Evolutionary conservation across 2,888 invertebrate species (phyloP), one percentile per base, ranked within the genome.

Genomic region (Diadegma fenestrale): DNA sequence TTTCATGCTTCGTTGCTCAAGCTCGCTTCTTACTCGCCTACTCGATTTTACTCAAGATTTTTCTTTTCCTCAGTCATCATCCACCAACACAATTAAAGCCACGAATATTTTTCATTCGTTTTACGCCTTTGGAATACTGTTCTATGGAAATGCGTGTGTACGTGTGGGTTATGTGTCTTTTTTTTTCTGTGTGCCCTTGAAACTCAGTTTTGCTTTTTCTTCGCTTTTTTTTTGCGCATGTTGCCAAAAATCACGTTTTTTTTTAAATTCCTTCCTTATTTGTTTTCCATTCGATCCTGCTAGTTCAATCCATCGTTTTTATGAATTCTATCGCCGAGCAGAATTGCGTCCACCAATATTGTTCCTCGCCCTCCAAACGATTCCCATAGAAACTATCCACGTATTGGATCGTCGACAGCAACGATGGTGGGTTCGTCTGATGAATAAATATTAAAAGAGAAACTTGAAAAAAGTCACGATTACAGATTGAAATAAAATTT

Each of bases 311-410:
- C 98, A 99, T 98, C 80, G 98, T 99, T 95, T 99, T 99, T 92
- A 99, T 99, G 95, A 98, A 99, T 94, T 99, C 99, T 77, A 99
- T 98, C 69, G 98, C 98, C 0, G 99, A 97, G 92, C 98, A 97
- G 95, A 99, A 99, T 94, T 99, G 99, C 78, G 98, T 99, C 99
- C 99, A 99, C 97, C 99, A 99, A 94, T 99, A 99, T 91, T 97
- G 97, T 91, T 98, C 98, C 94, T 99, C 98, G 72, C 99, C 99
- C 86, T 95, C 95, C 83, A 99, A 95, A 86, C 97, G 96, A 88
- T 96, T 95, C 80, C 97, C 97, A 92, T 98, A 98, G 94, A 98
- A 98, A 90, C 98, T 98, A 94, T 97, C 97, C 88, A 99, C 98
- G 94, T 99, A 98, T 94, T 99, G 99, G 89, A 99, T 96, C 41